Conservation (phyloP, 1,140 invertebrate species). For the Sesamia nonagrioides region DNA sequence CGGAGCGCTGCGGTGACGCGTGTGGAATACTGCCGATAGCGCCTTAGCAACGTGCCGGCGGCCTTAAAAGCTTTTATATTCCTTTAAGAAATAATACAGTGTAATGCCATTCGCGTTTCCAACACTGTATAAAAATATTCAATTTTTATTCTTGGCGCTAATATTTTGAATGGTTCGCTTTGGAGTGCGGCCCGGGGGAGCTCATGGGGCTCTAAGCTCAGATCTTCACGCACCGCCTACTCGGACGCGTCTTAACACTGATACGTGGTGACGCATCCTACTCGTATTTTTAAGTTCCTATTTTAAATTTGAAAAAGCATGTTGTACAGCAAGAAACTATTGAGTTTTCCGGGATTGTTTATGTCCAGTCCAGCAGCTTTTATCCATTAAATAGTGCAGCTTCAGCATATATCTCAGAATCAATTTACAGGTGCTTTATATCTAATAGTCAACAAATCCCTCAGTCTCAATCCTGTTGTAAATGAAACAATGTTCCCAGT, state of each 20-base stretch:
- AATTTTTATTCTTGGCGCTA: conserved; percentile 80
- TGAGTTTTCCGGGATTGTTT: background rate
- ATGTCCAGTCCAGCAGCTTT: too few species aligned
- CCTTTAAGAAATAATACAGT: conserved; percentile 82
- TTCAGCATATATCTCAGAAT: too few species aligned
- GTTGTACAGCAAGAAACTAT: too few species aligned
- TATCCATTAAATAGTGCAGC: too few species aligned
- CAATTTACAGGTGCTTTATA: too few species aligned
- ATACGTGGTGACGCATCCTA: conserved; percentile 70
- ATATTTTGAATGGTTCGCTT: conserved; percentile 75
- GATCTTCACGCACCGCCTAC: conserved; percentile 78
- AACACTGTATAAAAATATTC: conserved; percentile 84
- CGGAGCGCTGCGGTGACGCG: conserved; percentile 61
- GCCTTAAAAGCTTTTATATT: conserved; percentile 85
- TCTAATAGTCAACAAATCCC: too few species aligned
- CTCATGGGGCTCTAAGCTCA: conserved; percentile 76
- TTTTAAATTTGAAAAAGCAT: background rate
- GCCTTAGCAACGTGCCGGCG: conserved; percentile 75
- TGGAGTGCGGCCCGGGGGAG: conserved; percentile 61
- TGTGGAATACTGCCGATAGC: conserved; percentile 70
- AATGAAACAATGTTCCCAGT: too few species aligned
- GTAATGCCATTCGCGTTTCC: conserved; percentile 71
- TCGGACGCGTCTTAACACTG: conserved; percentile 71
- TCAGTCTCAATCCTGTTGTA: too few species aligned
- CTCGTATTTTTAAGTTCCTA: conserved; percentile 45